phyloP scores from a whole-genome alignment of 2,113 vertebrate species.

The Fulica atra region DNA sequence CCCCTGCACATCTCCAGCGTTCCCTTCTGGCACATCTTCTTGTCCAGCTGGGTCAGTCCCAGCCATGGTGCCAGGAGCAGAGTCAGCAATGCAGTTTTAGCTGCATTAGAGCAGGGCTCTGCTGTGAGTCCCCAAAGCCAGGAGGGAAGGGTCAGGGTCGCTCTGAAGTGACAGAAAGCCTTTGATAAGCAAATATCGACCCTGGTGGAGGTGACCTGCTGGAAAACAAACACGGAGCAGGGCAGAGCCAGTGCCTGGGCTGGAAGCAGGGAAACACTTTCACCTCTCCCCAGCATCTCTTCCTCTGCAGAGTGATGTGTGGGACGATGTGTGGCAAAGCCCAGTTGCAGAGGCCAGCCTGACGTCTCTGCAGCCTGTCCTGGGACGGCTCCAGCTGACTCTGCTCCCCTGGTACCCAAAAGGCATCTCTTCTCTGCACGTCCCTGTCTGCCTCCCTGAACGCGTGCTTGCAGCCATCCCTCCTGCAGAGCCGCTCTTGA shows the following conservation, averaged over 20 bases:
- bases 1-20: neutral
- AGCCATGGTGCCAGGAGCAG: no score
- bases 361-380: neutral
- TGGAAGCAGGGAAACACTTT: neutral
- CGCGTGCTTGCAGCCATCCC: neutral
- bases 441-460: neutral
- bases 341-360: neutral
- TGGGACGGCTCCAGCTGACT: neutral
- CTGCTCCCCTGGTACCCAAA: neutral
- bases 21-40: neutral
- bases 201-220: neutral
- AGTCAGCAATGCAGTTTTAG: neutral
- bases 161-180: neutral
- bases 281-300: no score
- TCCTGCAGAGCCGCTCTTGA: neutral
- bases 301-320: rapidly evolving
- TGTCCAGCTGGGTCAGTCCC: neutral
- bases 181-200: neutral
- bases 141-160: neutral
- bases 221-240: neutral
- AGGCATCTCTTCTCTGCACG: no score
- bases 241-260: neutral
- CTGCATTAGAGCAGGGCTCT: no score
- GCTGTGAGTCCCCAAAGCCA: no score
- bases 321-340: neutral